A percentile compares a stretch with the other conserved stretches of the same genome.
Conservation (phyloP, 2,113 vertebrate genomes). For the Phylloscopus trochiloides region DNA sequence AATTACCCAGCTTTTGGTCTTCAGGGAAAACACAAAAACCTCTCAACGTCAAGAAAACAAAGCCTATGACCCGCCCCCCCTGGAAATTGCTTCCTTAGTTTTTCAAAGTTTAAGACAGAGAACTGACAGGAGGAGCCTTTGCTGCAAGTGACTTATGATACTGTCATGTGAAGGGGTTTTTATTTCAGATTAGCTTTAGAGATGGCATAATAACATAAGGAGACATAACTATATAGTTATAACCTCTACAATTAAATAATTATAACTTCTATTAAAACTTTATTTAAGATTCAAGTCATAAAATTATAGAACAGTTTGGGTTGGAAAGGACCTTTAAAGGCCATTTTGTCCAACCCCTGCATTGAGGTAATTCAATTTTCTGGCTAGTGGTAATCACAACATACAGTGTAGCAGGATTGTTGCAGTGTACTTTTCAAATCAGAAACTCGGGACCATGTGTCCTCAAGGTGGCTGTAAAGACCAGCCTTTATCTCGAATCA, state of each 20-base stretch:
- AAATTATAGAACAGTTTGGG: neutral
- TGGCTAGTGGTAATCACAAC: accelerated
- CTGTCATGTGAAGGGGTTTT: neutral
- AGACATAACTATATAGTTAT: neutral
- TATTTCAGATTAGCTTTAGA: neutral
- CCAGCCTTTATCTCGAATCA: neutral
- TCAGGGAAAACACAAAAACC: too few species aligned
- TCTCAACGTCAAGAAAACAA: neutral
- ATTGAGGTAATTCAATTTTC: neutral
- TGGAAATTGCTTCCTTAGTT: neutral
- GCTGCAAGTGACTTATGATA: accelerated
- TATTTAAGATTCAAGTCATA: neutral
- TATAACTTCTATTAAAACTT: neutral
- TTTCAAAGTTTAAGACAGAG: neutral
- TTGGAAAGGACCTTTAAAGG: neutral
- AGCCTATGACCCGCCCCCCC: accelerated
- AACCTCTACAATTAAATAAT: neutral
- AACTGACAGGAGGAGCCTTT: neutral
- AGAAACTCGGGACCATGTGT: neutral
- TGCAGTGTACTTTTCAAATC: neutral
- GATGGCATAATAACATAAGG: neutral
- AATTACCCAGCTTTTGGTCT: too few species aligned
- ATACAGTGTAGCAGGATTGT: neutral
- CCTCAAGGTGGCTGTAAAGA: neutral
- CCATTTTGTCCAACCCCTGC: neutral